Evolutionary conservation across 2,113 vertebrate species (phyloP).

Genomic region (Rhagologus leucostigma): DNA sequence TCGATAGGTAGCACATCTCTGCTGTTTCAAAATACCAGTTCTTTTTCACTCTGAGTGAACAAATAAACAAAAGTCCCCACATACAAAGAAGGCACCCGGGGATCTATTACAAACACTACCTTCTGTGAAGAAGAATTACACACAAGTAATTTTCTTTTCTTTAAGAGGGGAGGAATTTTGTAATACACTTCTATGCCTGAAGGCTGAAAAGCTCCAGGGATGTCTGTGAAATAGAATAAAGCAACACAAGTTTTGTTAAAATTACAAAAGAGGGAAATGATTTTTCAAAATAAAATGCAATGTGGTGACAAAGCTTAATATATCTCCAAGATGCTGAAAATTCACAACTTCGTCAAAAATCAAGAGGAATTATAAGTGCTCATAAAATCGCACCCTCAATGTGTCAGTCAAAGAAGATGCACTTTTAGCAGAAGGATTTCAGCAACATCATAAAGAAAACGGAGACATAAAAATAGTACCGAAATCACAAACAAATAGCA

Average conservation of each 20-base stretch:
- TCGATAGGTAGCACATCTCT: background rate
- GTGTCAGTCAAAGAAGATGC: background rate
- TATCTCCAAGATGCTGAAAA: background rate
- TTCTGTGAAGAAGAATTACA: slow-evolving; percentile 49
- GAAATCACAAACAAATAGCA: background rate
- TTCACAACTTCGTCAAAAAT: background rate
- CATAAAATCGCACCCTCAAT: background rate
- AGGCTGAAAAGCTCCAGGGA: slow-evolving; percentile 45
- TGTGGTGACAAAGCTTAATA: background rate
- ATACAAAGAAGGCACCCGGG: background rate
- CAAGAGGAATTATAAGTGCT: background rate
- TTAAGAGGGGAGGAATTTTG: slow-evolving; percentile 40
- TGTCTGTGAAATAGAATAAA: slow-evolving; percentile 49
- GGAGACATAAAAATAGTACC: background rate
- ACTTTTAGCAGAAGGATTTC: background rate
- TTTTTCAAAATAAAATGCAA: background rate
- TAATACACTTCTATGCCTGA: slow-evolving; percentile 40
- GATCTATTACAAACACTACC: slow-evolving; percentile 10
- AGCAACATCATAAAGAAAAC: background rate
- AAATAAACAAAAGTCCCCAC: slow-evolving; percentile 11
- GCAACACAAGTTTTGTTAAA: slow-evolving; percentile 12
- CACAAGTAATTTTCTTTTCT: slow-evolving; percentile 35
- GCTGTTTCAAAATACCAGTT: background rate
- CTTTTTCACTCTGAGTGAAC: background rate
- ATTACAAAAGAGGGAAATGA: background rate